These are phyloP conservation scores for Paguma larvata DNA, from an alignment of 2,797 vertebrate species.

Conservation along the genomic window DNA sequence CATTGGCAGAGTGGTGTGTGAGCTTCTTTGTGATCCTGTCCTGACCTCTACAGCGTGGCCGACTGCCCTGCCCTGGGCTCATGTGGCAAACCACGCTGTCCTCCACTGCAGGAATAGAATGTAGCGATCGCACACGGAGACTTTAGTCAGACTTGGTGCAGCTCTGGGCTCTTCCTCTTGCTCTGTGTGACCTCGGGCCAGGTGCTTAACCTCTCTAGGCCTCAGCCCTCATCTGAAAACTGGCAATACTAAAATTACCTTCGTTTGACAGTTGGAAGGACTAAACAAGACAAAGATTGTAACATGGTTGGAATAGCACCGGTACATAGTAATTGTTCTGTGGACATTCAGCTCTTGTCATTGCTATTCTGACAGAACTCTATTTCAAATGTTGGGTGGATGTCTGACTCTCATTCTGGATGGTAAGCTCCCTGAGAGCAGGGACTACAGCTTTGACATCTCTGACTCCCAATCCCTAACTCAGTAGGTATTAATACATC, in stretches of 20 bases:
- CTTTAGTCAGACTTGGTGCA: not conserved
- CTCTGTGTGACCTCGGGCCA: not conserved
- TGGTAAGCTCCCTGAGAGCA: not conserved
- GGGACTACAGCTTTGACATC: not conserved
- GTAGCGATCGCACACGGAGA: not conserved
- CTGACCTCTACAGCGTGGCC: not conserved
- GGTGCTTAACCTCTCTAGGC: not conserved
- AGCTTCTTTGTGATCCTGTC: not conserved
- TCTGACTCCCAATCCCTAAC: not conserved
- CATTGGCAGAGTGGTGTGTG: not conserved
- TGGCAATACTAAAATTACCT: not conserved
- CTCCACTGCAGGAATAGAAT: not conserved
- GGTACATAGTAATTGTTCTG: not conserved
- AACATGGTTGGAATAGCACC: not conserved
- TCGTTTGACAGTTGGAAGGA: not conserved
- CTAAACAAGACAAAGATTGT: not conserved
- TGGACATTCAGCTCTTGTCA: not conserved
- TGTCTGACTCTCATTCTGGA: not conserved
- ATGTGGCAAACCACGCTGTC: not conserved
- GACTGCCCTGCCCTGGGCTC: not conserved
- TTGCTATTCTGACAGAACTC: not conserved
- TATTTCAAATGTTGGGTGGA: not conserved
- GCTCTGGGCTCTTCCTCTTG: not conserved
- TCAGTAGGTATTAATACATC: not conserved
- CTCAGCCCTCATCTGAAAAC: slow-evolving; percentile 35